A percentile compares a stretch with the other conserved stretches of the same genome.
These are phyloP conservation scores for Sebastes umbrosus DNA, from an alignment of 2,797 vertebrate species.

Conservation along the genomic window DNA sequence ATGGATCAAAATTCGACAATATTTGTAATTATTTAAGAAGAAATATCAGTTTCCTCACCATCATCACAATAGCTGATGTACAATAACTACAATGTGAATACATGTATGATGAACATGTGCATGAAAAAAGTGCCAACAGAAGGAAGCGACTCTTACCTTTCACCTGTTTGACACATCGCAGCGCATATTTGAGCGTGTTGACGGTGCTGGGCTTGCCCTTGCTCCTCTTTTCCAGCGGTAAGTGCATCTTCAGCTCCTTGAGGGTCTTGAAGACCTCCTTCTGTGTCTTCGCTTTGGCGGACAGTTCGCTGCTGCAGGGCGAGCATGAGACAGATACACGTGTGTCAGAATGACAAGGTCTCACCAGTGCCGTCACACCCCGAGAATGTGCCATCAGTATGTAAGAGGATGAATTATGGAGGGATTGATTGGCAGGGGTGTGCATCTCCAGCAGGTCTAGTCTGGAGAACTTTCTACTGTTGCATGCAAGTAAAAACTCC, in stretches of 20 bases:
- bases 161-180: constrained; percentile 94
- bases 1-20: neutral
- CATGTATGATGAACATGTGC: neutral
- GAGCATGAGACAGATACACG: constrained; percentile 52
- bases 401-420: neutral
- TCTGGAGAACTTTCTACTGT: neutral
- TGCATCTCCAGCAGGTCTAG: neutral
- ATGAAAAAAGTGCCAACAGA: neutral
- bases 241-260: constrained; percentile 90
- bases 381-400: neutral
- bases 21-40: neutral
- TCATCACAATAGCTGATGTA: too few species aligned
- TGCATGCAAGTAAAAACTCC: neutral
- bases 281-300: constrained; percentile 91
- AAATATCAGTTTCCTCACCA: neutral
- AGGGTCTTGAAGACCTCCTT: constrained; percentile 92
- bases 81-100: neutral
- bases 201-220: constrained; percentile 90
- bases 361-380: constrained; percentile 7
- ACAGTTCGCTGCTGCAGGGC: constrained; percentile 88
- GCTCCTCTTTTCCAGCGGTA: constrained; percentile 89
- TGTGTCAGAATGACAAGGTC: constrained; percentile 45
- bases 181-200: constrained; percentile 90
- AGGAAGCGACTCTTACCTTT: constrained; percentile 84
- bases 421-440: neutral